Base-by-base conservation (phyloP, 2,113 vertebrate genomes). In the Catharus fuscescens region DNA sequence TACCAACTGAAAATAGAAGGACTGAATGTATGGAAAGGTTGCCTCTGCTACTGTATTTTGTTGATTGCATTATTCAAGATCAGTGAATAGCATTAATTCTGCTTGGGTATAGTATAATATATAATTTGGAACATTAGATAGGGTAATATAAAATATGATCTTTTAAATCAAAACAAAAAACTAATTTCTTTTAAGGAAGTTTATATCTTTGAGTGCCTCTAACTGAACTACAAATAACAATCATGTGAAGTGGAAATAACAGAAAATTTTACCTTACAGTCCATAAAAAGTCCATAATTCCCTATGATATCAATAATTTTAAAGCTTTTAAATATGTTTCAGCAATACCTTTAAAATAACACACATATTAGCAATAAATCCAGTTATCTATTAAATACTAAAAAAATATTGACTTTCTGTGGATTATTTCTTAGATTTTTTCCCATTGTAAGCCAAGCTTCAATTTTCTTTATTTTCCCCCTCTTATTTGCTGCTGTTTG, bases 131-230 rank as follows among this genome's bases (percentile, higher is more conserved):
- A 52, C 28, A 52, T 52, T 52, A 28, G 15, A 52, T 52, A 52
- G 26, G 25, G 14, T 52, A 50, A 50, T 26, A 26, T 25, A 50
- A 50, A 50, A 50, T 50, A 25, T 26, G 24, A 50, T 50, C 26
- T 50, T 50, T 69, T 62, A 66, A 86, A 71, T 1, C 0, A 66
- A 19, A 52, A 36, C 8, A 18, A 53, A 25, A 69, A 40, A 50
- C 4, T 31, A 44, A 31, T 34, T 57, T 53, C 0, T 52, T 56
- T 70, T 53, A 28, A 79, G 80, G 31, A 31, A 29, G 0, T 1
- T n/a, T 85, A 2, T 2, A 18, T 50, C 13, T 72, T 69, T 72
- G 4, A 56, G 3, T 1, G 5, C 3, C 1, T 56, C 5, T 6
- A 52, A 16, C 21, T 72, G 3, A 16, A 38, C 8, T 85, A 32